Evolutionary conservation across 2,888 invertebrate genomes (phyloP).

Genomic region (Desoria tigrina): DNA sequence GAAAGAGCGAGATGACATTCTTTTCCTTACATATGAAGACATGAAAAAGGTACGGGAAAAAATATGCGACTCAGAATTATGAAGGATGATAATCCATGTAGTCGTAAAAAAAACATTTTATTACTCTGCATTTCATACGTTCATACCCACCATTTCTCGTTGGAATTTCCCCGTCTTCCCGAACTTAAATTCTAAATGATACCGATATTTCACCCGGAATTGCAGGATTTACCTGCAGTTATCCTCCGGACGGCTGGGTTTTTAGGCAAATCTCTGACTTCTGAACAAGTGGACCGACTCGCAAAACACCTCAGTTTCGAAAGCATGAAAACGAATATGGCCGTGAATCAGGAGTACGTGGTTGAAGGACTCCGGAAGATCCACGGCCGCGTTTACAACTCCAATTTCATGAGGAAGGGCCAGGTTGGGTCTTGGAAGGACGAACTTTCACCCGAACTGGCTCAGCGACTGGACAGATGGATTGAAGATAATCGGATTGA

Average conservation of each 20-base stretch:
- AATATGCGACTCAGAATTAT: too few species aligned
- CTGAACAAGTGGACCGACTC: slow-evolving; percentile 68
- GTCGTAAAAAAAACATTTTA: too few species aligned
- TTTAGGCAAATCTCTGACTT: slow-evolving; percentile 67
- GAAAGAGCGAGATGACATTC: slow-evolving; percentile 66
- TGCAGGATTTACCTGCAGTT: slow-evolving; percentile 66
- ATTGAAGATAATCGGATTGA: slow-evolving; percentile 61
- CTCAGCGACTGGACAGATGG: slow-evolving; percentile 72
- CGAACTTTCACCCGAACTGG: slow-evolving; percentile 72
- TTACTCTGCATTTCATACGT: too few species aligned
- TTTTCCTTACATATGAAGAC: slow-evolving; percentile 80
- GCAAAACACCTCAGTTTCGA: slow-evolving; percentile 75
- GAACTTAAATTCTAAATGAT: neutral
- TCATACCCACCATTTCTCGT: neutral
- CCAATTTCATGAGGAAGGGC: slow-evolving; percentile 71
- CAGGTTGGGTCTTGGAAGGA: slow-evolving; percentile 79
- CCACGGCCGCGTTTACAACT: neutral
- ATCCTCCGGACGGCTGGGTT: slow-evolving; percentile 72
- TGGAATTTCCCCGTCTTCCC: too few species aligned
- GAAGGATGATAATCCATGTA: too few species aligned
- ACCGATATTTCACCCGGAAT: slow-evolving; percentile 14
- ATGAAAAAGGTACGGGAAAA: slow-evolving; percentile 64
- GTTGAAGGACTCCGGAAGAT: slow-evolving; percentile 56
- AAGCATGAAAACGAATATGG: slow-evolving; percentile 77
- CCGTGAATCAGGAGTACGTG: slow-evolving; percentile 70